These are phyloP conservation scores for Gadus chalcogrammus DNA, from an alignment of 2,113 vertebrate genomes.

Conservation along the genomic window DNA sequence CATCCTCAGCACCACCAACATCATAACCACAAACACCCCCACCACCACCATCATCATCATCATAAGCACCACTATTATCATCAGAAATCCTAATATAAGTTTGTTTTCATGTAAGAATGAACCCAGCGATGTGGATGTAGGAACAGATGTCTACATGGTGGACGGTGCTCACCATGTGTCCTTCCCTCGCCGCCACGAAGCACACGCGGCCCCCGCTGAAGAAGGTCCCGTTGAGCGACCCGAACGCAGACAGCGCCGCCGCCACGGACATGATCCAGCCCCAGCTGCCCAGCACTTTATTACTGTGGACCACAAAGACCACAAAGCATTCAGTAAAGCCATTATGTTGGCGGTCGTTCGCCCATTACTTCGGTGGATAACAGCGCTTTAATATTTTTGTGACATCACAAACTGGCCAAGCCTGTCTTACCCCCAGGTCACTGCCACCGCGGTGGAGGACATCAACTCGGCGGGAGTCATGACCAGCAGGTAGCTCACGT, in stretches of 20 bases:
- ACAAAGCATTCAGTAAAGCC: too few relatives aligned
- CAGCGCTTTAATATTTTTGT: too few relatives aligned
- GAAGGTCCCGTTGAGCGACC: conserved; percentile 80
- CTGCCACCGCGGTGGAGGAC: conserved; percentile 79
- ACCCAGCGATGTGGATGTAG: too few relatives aligned
- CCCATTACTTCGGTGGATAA: too few relatives aligned
- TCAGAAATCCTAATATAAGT: too few relatives aligned
- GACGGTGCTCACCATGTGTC: conserved; percentile 79
- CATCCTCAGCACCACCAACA: too few relatives aligned
- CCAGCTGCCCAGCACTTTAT: conserved; percentile 84
- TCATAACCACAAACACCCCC: too few relatives aligned
- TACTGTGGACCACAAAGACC: conserved; percentile 55
- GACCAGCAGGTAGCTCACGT: conserved; percentile 85
- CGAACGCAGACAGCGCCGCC: conserved; percentile 81
- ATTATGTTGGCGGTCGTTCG: too few relatives aligned
- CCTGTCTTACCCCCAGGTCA: conserved; percentile 83
- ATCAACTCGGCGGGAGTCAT: conserved; percentile 82
- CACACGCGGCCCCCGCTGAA: conserved; percentile 81
- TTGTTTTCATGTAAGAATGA: too few relatives aligned
- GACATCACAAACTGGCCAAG: neutral
- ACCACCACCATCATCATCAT: too few relatives aligned
- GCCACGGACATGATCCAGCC: conserved; percentile 86
- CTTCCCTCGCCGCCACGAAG: conserved; percentile 86
- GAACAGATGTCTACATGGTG: neutral
- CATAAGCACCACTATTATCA: too few relatives aligned